Percentiles rank a stretch among this genome's conserved stretches.
phyloP scores from a whole-genome alignment of 2,888 invertebrate genomes.

The Pachliopta kotzebuea region DNA sequence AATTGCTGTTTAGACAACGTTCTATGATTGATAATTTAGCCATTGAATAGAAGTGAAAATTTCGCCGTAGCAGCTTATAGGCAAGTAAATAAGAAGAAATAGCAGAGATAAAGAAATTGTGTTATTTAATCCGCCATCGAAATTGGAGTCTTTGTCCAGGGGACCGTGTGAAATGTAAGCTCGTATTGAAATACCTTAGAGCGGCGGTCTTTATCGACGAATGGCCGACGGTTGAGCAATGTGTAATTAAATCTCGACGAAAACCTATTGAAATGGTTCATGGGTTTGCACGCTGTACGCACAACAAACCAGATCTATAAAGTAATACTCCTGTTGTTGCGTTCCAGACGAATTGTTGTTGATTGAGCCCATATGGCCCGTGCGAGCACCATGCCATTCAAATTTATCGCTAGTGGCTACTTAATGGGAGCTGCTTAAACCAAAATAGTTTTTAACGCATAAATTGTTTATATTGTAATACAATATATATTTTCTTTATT shows the following conservation, averaged over 20 bases:
- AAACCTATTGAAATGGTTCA: conserved; percentile 22
- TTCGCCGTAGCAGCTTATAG: conserved; percentile 30
- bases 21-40: conserved; percentile 16
- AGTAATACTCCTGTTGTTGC: conserved; percentile 5
- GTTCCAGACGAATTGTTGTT: conserved; percentile 23
- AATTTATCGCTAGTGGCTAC: conserved; percentile 33
- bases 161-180: conserved; percentile 51
- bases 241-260: conserved; percentile 34
- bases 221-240: conserved; percentile 38
- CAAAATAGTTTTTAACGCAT: background rate
- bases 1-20: conserved; percentile 8
- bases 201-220: conserved; percentile 39
- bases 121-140: conserved; percentile 46
- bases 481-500: background rate
- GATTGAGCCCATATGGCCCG: conserved; percentile 29
- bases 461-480: background rate
- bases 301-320: background rate
- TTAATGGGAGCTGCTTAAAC: conserved; percentile 30
- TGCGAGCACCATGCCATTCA: conserved; percentile 33
- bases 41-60: conserved; percentile 33
- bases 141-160: conserved; percentile 48
- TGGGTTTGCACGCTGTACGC: conserved; percentile 4
- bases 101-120: conserved; percentile 34
- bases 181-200: conserved; percentile 41
- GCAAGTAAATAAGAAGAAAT: conserved; percentile 34